phyloP scores from a whole-genome alignment of 2,797 vertebrate genomes.

The Enteromius mattozi region DNA sequence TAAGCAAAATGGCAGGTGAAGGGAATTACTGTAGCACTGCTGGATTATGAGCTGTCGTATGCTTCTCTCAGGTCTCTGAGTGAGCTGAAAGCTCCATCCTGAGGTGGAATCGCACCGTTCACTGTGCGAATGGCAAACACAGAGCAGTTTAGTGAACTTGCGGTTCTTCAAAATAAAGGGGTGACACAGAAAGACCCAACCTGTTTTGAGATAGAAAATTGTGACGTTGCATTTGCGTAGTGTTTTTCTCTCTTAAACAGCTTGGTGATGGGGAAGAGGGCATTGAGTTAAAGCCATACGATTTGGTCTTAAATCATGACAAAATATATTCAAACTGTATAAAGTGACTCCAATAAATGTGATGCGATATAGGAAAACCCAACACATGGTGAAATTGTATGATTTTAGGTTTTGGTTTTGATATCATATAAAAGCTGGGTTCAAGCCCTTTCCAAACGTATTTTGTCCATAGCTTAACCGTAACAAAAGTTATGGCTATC shows the following conservation, averaged over 20 bases:
- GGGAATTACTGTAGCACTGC: slow-evolving; percentile 52
- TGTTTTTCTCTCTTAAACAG: not conserved
- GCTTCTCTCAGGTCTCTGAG: slow-evolving; percentile 57
- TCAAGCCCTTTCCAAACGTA: too few species aligned
- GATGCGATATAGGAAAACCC: too few species aligned
- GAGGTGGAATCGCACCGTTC: slow-evolving; percentile 16
- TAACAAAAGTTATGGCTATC: too few species aligned
- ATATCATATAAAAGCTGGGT: too few species aligned
- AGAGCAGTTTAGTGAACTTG: slow-evolving; percentile 31
- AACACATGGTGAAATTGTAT: too few species aligned
- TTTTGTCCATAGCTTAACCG: too few species aligned
- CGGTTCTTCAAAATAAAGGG: slow-evolving; percentile 25
- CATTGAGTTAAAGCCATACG: not conserved
- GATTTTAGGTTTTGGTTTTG: too few species aligned
- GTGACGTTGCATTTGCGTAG: not conserved
- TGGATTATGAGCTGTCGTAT: slow-evolving; percentile 59
- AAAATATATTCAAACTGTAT: not conserved
- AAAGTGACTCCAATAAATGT: not conserved
- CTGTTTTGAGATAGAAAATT: slow-evolving; percentile 10
- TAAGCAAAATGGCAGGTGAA: slow-evolving; percentile 62
- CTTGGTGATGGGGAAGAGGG: not conserved
- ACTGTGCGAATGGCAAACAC: not conserved
- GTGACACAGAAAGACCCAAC: slow-evolving; percentile 7
- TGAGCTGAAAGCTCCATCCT: slow-evolving; percentile 36
- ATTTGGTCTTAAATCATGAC: not conserved